These are phyloP conservation scores for Cantharis rustica DNA, from an alignment of 2,888 invertebrate species.

Conservation along the genomic window DNA sequence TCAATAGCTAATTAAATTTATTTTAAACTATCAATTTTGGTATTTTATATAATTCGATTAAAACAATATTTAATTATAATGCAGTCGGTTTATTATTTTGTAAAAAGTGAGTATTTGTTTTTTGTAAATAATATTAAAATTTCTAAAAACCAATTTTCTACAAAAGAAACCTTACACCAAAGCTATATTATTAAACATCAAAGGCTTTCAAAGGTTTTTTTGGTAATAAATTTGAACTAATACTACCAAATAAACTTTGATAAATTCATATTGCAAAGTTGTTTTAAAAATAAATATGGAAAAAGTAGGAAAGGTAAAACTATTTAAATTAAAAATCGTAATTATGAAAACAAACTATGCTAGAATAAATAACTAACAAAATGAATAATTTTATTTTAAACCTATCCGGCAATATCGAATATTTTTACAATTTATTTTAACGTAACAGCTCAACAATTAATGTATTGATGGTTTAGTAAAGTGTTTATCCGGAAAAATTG, in stretches of 20 bases:
- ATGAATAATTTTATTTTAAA: not conserved
- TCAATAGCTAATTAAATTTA: not conserved
- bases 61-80: not conserved
- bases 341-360: not conserved
- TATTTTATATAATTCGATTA: not conserved
- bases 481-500: not conserved
- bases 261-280: not conserved
- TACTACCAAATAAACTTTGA: not conserved
- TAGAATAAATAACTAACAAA: not conserved
- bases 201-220: not conserved
- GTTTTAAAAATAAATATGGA: not conserved
- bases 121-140: not conserved
- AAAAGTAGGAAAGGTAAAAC: not conserved
- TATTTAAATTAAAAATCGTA: not conserved
- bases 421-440: not conserved
- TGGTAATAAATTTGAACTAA: not conserved
- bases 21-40: not conserved
- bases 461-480: not conserved
- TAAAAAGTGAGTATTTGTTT: not conserved
- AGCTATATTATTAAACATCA: not conserved
- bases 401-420: not conserved
- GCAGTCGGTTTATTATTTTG: not conserved
- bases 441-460: not conserved
- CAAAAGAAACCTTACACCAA: not conserved
- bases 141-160: not conserved